These are phyloP conservation scores for Muntiacus reevesi DNA, from an alignment of 2,113 vertebrate species.

Conservation along the genomic window DNA sequence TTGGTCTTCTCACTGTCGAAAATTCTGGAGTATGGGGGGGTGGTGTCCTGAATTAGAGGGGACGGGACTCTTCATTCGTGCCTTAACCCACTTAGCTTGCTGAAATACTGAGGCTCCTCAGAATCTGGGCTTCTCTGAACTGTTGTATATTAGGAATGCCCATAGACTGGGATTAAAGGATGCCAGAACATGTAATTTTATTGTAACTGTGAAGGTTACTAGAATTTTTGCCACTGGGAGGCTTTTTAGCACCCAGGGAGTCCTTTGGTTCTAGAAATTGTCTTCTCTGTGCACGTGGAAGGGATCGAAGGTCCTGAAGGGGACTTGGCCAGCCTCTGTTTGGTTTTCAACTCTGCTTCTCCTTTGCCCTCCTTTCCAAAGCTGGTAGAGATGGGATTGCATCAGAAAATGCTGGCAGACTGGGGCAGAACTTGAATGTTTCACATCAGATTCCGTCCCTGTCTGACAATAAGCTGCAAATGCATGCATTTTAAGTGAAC, in stretches of 20 bases:
- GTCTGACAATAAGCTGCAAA: not conserved
- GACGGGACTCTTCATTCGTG: not conserved
- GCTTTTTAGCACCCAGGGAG: not conserved
- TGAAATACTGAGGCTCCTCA: not conserved
- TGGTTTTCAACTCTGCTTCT: not conserved
- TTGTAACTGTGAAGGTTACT: not conserved
- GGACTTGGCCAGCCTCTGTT: not conserved
- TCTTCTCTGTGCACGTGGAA: not conserved
- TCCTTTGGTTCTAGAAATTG: not conserved
- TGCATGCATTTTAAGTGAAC: not conserved
- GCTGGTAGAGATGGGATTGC: slow-evolving; percentile 2
- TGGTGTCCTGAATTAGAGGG: not conserved
- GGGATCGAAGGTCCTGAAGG: not conserved
- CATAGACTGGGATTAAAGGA: not conserved
- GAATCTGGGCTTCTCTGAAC: not conserved
- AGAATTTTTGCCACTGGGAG: not conserved
- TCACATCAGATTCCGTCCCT: not conserved
- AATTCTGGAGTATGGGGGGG: not conserved
- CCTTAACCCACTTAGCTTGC: not conserved
- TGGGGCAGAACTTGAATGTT: not conserved
- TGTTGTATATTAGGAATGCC: not conserved
- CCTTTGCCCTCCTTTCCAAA: slow-evolving; percentile 51
- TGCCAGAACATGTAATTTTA: not conserved
- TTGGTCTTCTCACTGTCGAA: not conserved
- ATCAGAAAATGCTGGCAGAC: not conserved